Percentiles rank a stretch among this genome's conserved stretches.
These are phyloP conservation scores for Mustela erminea DNA, from an alignment of 2,797 vertebrate genomes.

Conservation along the genomic window DNA sequence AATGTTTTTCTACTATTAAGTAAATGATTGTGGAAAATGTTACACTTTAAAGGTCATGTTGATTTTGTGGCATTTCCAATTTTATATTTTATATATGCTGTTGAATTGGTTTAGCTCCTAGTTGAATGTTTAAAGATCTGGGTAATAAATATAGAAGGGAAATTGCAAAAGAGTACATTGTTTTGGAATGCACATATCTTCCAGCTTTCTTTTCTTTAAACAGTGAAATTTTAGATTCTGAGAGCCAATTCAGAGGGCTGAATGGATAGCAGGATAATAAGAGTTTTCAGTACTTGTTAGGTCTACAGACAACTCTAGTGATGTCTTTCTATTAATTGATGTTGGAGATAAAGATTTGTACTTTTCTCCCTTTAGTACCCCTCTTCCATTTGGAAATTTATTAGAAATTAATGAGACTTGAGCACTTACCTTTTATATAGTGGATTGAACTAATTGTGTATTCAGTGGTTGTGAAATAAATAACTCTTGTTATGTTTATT, in stretches of 20 bases:
- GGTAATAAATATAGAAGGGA: not conserved
- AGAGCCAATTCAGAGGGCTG: not conserved
- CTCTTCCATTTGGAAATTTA: not conserved
- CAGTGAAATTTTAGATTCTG: constrained; percentile 3
- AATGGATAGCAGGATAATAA: not conserved
- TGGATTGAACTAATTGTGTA: not conserved
- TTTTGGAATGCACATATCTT: constrained; percentile 49
- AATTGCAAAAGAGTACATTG: not conserved
- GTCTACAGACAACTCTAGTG: not conserved
- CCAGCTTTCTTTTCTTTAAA: constrained; percentile 56
- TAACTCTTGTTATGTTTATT: not conserved
- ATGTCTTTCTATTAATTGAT: constrained; percentile 30
- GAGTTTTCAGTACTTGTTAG: constrained; percentile 14
- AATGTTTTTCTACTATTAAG: constrained; percentile 66
- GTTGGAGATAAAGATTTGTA: not conserved
- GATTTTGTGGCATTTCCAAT: constrained; percentile 68
- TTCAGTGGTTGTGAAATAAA: not conserved
- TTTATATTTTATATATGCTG: constrained; percentile 52
- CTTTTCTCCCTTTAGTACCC: not conserved
- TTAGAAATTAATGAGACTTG: not conserved
- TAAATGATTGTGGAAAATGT: constrained; percentile 18
- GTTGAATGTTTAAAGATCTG: constrained; percentile 31
- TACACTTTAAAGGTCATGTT: constrained; percentile 64
- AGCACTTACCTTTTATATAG: not conserved
- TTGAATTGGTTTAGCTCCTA: constrained; percentile 30